Evolutionary conservation across 2,888 invertebrate species (phyloP).

Genomic region (Meta bourneti): DNA sequence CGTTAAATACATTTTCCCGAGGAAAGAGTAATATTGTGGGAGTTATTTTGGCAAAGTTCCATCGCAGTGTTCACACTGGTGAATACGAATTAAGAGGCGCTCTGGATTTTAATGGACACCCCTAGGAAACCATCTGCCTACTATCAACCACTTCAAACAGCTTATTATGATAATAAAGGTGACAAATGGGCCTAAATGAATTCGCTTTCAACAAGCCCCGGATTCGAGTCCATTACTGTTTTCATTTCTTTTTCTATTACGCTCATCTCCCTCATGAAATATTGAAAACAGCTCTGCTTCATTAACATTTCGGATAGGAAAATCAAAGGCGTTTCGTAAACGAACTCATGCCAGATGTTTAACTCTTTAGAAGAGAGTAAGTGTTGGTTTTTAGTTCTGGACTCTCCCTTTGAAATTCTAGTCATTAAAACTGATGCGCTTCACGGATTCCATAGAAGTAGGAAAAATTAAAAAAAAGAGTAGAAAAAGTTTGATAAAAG

Average conservation of each 20-base stretch:
- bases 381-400: neutral
- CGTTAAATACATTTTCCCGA: constrained; percentile 11
- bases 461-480: no score
- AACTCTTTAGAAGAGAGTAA: neutral
- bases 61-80: neutral
- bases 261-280: neutral
- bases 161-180: constrained; percentile 20
- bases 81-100: neutral
- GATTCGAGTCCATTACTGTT: neutral
- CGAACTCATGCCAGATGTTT: neutral
- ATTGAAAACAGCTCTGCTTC: neutral
- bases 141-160: constrained; percentile 2
- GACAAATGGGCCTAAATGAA: neutral
- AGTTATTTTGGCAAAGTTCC: constrained; percentile 21
- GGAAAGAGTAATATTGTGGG: constrained; percentile 3
- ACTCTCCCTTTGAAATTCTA: neutral
- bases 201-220: neutral
- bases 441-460: neutral
- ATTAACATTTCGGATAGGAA: neutral
- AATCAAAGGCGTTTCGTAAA: neutral
- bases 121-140: constrained; percentile 44
- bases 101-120: constrained; percentile 21
- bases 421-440: neutral
- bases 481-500: no score
- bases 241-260: neutral